phyloP scores from a whole-genome alignment of 2,797 vertebrate species.

The Cossypha heuglini region DNA sequence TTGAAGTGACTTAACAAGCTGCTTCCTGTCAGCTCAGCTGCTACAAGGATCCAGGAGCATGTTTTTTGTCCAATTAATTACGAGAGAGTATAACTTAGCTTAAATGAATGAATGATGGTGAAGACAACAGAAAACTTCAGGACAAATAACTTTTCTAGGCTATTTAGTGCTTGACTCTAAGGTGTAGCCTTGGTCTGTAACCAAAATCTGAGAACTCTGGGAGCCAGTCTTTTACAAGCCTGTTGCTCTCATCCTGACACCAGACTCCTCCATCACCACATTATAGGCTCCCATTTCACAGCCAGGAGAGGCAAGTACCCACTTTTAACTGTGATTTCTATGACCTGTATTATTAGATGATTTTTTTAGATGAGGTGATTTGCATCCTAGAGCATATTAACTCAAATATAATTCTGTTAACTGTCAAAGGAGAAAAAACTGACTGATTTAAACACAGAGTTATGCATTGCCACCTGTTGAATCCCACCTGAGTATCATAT shows the following conservation, averaged over 20 bases:
- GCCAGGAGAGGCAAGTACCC: background rate
- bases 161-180: background rate
- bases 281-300: background rate
- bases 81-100: background rate
- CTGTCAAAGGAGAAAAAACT: background rate
- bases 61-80: conserved; percentile 28
- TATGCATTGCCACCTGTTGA: background rate
- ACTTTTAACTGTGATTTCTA: background rate
- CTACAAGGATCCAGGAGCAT: background rate
- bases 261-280: fast-evolving
- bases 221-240: background rate
- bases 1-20: conserved; percentile 32
- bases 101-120: background rate
- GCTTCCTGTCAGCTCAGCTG: conserved; percentile 16
- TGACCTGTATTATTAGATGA: background rate
- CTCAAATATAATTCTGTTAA: background rate
- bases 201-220: background rate
- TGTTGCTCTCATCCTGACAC: background rate
- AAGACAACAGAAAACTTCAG: background rate
- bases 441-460: background rate
- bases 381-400: background rate
- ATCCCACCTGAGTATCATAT: background rate
- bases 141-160: background rate
- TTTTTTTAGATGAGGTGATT: background rate
- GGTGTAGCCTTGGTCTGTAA: background rate